Conservation (phyloP, 2,888 invertebrate genomes). For the Nomada fucata region DNA sequence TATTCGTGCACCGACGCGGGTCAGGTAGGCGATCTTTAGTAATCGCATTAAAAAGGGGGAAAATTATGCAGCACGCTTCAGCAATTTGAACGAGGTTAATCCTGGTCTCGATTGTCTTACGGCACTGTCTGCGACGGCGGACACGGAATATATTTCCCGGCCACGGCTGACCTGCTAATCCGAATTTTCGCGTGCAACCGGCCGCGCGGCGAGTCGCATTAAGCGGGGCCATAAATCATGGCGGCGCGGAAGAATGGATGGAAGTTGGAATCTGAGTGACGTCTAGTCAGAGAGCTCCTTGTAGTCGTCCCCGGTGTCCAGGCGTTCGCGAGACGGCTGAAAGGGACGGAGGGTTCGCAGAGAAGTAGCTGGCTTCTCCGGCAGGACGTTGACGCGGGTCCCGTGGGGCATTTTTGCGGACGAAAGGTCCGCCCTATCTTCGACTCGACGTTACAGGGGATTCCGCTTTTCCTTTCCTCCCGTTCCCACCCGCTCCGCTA, state of each 20-base stretch:
- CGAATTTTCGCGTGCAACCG: slow-evolving; percentile 51
- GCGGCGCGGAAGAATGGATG: slow-evolving; percentile 66
- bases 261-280: slow-evolving; percentile 74
- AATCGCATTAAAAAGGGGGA: too few relatives aligned
- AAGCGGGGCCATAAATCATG: slow-evolving; percentile 79
- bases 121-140: background rate
- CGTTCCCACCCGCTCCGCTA: background rate
- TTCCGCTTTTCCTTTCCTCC: slow-evolving; percentile 44
- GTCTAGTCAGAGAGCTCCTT: slow-evolving; percentile 71
- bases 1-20: too few relatives aligned
- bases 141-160: slow-evolving; percentile 2
- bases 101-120: background rate
- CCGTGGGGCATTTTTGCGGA: slow-evolving; percentile 82
- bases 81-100: background rate
- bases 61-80: too few relatives aligned
- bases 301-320: slow-evolving; percentile 65
- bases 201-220: slow-evolving; percentile 68
- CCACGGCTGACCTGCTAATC: slow-evolving; percentile 48
- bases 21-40: too few relatives aligned
- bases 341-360: slow-evolving; percentile 27
- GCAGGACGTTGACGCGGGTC: slow-evolving; percentile 82
- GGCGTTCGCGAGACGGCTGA: slow-evolving; percentile 62
- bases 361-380: slow-evolving; percentile 43
- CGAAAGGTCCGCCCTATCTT: slow-evolving; percentile 74
- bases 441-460: slow-evolving; percentile 69